These are phyloP conservation scores for Adelosebastes latens DNA, from an alignment of 2,797 vertebrate species.

Conservation along the genomic window DNA sequence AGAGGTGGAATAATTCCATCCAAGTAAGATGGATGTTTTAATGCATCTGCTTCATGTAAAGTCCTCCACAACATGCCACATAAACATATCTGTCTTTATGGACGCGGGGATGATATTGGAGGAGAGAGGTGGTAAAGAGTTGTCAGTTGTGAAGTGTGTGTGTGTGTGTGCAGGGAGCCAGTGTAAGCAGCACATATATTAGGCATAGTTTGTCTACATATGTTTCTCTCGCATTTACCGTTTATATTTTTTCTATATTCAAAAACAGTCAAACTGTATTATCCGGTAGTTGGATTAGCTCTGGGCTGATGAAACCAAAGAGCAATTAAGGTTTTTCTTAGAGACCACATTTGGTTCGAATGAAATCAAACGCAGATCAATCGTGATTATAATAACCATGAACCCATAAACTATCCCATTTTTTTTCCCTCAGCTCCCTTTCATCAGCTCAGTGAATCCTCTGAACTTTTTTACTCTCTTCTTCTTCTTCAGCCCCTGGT, in stretches of 20 bases:
- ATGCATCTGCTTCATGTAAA: constrained; percentile 51
- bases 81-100: constrained; percentile 65
- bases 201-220: background rate
- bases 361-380: constrained; percentile 16
- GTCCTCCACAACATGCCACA: constrained; percentile 61
- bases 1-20: constrained; percentile 43
- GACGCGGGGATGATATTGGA: background rate
- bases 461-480: constrained; percentile 33
- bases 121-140: constrained; percentile 15
- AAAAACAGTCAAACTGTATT: background rate
- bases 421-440: background rate
- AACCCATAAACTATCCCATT: background rate
- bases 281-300: background rate
- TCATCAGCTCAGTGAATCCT: constrained; percentile 1
- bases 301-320: constrained; percentile 21
- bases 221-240: background rate
- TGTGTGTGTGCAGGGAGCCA: background rate
- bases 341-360: constrained; percentile 29
- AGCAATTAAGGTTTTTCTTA: constrained; percentile 2
- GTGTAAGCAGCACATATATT: background rate
- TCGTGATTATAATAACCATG: constrained; percentile 2
- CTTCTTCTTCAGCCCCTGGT: constrained; percentile 15
- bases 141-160: constrained; percentile 4
- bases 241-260: background rate
- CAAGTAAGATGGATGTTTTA: constrained; percentile 61